Base-by-base conservation (phyloP, 2,113 vertebrate genomes). In the Salvator merianae region DNA sequence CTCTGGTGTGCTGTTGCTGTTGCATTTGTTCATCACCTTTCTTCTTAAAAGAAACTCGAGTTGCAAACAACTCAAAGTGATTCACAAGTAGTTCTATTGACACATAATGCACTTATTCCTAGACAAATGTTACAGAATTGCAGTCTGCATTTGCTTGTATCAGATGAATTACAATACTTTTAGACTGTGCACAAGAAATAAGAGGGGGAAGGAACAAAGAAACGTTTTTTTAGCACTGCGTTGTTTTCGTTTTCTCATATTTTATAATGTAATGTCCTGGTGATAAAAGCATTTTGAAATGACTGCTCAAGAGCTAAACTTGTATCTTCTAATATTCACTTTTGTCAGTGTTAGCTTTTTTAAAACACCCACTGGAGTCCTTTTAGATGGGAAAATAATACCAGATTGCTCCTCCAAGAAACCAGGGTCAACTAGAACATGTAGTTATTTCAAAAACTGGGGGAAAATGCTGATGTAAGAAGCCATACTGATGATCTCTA, bases 351-450 rank as follows among this genome's bases (percentile, higher is more conserved):
- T 2, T 77, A 24, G 69, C 28, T 13, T 66, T 66, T 36, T 50
- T n/a, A 47, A 34, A 65, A 0, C 0, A 38, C 65, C 34, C 9
- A 0, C 14, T 22, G 43, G 69, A 84, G 63, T 20, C 50, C 38
- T 76, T 89, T 84, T 32, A 82, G 74, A 66, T 71, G 55, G 0
- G 0, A 53, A 86, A 86, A 81, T 13, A 71, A 30, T 77, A 6
- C 26, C 10, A 87, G 50, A 10, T 1, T 14, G 87, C 89, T 84
- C 75, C 86, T 84, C 40, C 38, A 40, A 32, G 47, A 53, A 69
- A 81, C 50, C 40, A 28, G 77, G 80, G 84, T 78, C 87, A 88
- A 77, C 65, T 22, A 88, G 86, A 84, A 89, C 87, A 81, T 6
- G 47, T 83, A 14, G 3, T 75, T 0, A 0, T 86, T 88, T 81